These are phyloP conservation scores for Streptopelia turtur DNA, from an alignment of 2,797 vertebrate genomes.

Conservation along the genomic window DNA sequence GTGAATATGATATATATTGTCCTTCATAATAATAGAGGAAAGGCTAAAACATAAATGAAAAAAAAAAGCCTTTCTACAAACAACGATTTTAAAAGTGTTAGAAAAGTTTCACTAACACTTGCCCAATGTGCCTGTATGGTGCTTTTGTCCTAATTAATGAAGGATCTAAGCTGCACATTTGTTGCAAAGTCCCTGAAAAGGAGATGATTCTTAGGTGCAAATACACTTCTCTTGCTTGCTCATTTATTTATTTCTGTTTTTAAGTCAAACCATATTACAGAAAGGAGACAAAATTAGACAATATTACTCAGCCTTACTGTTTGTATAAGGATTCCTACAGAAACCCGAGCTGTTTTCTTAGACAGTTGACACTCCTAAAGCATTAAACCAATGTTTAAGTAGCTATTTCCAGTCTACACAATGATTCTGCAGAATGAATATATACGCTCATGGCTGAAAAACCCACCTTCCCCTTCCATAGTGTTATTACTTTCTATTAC, in stretches of 20 bases:
- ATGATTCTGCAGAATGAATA: neutral
- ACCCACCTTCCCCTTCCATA: neutral
- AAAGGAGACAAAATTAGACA: neutral
- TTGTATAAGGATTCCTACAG: neutral
- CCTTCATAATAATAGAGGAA: slow-evolving; percentile 32
- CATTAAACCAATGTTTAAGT: neutral
- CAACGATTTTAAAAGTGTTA: neutral
- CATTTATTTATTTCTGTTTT: neutral
- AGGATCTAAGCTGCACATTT: neutral
- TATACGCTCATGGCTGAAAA: neutral
- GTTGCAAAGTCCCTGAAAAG: neutral
- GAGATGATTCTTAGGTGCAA: neutral
- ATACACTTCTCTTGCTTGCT: neutral
- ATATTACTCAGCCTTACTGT: neutral
- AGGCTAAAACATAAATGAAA: slow-evolving; percentile 38
- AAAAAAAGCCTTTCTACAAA: slow-evolving; percentile 17
- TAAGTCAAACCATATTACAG: neutral
- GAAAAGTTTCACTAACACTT: neutral
- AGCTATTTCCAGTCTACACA: neutral
- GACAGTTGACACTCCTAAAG: neutral
- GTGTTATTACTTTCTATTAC: slow-evolving; percentile 16
- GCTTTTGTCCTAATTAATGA: neutral
- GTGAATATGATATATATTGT: slow-evolving; percentile 66
- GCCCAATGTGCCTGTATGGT: neutral
- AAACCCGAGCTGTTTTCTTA: neutral